Evolutionary conservation across 2,888 invertebrate genomes (phyloP).

Genomic region (Antitype chi): DNA sequence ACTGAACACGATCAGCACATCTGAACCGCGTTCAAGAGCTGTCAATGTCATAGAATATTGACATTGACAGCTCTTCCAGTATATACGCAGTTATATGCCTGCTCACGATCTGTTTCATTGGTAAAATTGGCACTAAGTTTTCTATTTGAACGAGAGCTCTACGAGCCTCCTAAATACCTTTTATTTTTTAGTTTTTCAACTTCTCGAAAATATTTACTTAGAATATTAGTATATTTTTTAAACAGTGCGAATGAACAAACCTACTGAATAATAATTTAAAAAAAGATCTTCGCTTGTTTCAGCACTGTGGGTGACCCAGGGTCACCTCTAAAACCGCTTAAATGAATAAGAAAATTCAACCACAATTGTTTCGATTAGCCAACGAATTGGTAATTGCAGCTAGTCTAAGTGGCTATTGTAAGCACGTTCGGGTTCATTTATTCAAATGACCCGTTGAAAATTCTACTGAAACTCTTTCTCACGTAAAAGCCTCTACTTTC

Average conservation of each 20-base stretch:
- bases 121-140: background rate
- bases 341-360: background rate
- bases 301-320: background rate
- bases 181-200: background rate
- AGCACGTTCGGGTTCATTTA: conserved; percentile 13
- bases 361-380: background rate
- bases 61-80: too few relatives aligned
- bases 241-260: background rate
- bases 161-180: background rate
- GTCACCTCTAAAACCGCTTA: background rate
- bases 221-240: background rate
- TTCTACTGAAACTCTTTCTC: background rate
- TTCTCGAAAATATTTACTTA: background rate
- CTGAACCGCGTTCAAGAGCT: too few relatives aligned
- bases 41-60: too few relatives aligned
- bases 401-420: background rate
- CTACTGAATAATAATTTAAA: too few relatives aligned
- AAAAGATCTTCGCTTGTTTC: background rate
- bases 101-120: too few relatives aligned
- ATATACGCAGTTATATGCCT: too few relatives aligned
- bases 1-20: too few relatives aligned
- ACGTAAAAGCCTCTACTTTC: too few relatives aligned
- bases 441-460: background rate
- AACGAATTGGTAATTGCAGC: background rate
- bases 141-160: background rate